A percentile compares a stretch with the other conserved stretches of the same genome.
These are phyloP conservation scores for Plemyria rubiginata DNA, from an alignment of 2,888 invertebrate genomes.

Conservation along the genomic window DNA sequence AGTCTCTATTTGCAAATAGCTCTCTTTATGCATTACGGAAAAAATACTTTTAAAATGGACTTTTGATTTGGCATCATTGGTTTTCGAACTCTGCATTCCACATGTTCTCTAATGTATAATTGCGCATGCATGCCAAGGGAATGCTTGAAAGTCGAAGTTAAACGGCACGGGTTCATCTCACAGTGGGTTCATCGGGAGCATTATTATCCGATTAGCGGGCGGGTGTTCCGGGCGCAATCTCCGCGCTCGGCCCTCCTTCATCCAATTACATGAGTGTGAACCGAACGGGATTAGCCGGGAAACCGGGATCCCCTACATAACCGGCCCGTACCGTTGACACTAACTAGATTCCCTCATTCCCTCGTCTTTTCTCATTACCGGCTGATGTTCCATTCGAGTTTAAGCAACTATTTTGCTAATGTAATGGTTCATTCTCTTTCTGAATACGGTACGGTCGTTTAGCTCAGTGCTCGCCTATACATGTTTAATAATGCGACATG, in stretches of 20 bases:
- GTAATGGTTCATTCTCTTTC: conserved; percentile 30
- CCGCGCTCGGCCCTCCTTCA: conserved; percentile 71
- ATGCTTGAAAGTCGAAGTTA: conserved; percentile 40
- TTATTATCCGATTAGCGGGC: conserved; percentile 79
- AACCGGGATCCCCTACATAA: conserved; percentile 53
- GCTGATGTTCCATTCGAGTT: conserved; percentile 33
- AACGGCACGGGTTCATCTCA: conserved; percentile 49
- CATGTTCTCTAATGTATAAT: neutral
- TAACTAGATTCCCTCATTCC: conserved; percentile 51
- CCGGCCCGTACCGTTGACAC: conserved; percentile 53
- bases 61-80: too few relatives aligned
- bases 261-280: conserved; percentile 82
- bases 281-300: conserved; percentile 72
- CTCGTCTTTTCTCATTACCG: conserved; percentile 40
- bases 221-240: conserved; percentile 72
- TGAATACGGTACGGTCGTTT: conserved; percentile 17
- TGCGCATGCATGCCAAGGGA: conserved; percentile 14
- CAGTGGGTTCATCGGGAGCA: conserved; percentile 59
- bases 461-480: conserved; percentile 14
- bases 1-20: too few relatives aligned
- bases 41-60: too few relatives aligned
- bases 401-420: conserved; percentile 35
- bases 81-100: too few relatives aligned
- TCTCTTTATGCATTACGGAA: too few relatives aligned
- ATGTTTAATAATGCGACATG: conserved; percentile 16